Evolutionary conservation across 1,140 invertebrate species (phyloP).

Genomic region (Drosophila melanogaster): Release_6_plus_ISO1_MT NT_033777.3:22298501-22299000

Average conservation of each 20-base stretch:
- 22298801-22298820: slow-evolving; percentile 47
- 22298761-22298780: slow-evolving; percentile 60
- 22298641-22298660: slow-evolving; percentile 68
- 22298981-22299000: neutral
- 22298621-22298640: slow-evolving; percentile 42
- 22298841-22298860: slow-evolving; percentile 12
- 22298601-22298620: slow-evolving; percentile 32
- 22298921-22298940: slow-evolving; percentile 2
- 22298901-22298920: neutral
- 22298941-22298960: slow-evolving; percentile 33
- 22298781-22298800: slow-evolving; percentile 53
- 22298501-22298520: slow-evolving; percentile 71
- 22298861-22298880: slow-evolving; percentile 44
- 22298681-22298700: slow-evolving; percentile 82
- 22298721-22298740: slow-evolving; percentile 81
- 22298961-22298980: neutral
- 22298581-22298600: slow-evolving; percentile 72
- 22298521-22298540: slow-evolving; percentile 35
- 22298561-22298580: slow-evolving; percentile 39
- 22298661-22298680: slow-evolving; percentile 81
- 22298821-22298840: slow-evolving; percentile 19
- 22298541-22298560: slow-evolving; percentile 2
- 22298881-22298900: slow-evolving; percentile 34
- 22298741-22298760: slow-evolving; percentile 73
- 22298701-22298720: slow-evolving; percentile 37